Evolutionary conservation across 2,888 invertebrate species (phyloP).

Genomic region (Euspilapteryx auroguttella): DNA sequence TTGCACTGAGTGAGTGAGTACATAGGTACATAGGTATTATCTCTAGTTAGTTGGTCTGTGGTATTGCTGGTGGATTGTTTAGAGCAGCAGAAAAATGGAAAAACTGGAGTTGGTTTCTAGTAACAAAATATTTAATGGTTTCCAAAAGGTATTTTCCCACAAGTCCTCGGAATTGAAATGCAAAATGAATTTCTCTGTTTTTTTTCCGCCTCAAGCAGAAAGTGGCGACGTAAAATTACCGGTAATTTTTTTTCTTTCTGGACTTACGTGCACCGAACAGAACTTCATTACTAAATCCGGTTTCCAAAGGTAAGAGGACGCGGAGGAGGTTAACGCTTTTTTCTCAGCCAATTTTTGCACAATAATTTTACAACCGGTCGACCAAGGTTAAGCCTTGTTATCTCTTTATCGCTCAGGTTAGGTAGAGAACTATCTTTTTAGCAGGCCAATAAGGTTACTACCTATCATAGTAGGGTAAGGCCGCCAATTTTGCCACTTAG

Average conservation of each 20-base stretch:
- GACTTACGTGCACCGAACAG: slow-evolving; percentile 90
- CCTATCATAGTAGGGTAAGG: too few species aligned
- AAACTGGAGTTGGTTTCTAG: slow-evolving; percentile 64
- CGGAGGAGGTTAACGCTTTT: neutral
- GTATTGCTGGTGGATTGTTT: too few species aligned
- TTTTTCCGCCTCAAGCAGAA: slow-evolving; percentile 77
- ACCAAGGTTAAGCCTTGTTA: too few species aligned
- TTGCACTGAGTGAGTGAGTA: too few species aligned
- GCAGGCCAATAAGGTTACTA: too few species aligned
- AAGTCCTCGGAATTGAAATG: slow-evolving; percentile 79
- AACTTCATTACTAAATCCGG: slow-evolving; percentile 96
- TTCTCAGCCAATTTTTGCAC: too few species aligned
- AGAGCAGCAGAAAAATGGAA: slow-evolving; percentile 34
- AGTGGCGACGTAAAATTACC: slow-evolving; percentile 68
- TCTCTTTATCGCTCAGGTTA: too few species aligned
- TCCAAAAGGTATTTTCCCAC: slow-evolving; percentile 83
- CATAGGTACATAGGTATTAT: too few species aligned
- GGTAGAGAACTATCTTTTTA: too few species aligned
- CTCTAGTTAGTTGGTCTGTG: too few species aligned
- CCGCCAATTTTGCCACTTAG: too few species aligned
- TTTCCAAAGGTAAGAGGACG: slow-evolving; percentile 69
- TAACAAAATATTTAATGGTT: slow-evolving; percentile 79
- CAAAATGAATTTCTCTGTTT: slow-evolving; percentile 92
- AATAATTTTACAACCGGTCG: too few species aligned
- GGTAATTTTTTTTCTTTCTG: slow-evolving; percentile 89